These are phyloP conservation scores for Macrophya alboannulata DNA, from an alignment of 2,888 invertebrate genomes.

Conservation along the genomic window DNA sequence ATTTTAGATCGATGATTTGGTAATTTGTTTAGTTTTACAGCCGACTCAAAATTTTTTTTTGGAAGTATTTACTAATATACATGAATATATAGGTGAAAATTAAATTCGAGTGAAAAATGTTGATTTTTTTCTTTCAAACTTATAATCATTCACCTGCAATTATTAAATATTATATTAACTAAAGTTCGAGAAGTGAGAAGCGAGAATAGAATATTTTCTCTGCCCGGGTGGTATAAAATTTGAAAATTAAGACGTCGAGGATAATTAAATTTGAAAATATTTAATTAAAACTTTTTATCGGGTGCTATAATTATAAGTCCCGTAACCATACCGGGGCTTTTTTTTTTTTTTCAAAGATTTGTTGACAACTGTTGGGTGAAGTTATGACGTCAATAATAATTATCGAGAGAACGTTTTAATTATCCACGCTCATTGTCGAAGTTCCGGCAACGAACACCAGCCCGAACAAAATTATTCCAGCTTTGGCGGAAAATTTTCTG, in stretches of 20 bases:
- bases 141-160: neutral
- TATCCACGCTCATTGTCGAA: slow-evolving; percentile 63
- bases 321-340: slow-evolving; percentile 25
- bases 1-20: neutral
- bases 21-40: slow-evolving; percentile 4
- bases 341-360: slow-evolving; percentile 22
- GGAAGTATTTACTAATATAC: slow-evolving; percentile 17
- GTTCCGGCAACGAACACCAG: slow-evolving; percentile 8
- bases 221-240: slow-evolving; percentile 14
- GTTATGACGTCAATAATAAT: slow-evolving; percentile 70
- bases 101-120: neutral
- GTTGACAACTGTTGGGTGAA: slow-evolving; percentile 65
- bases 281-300: slow-evolving; percentile 65
- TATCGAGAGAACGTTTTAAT: slow-evolving; percentile 71
- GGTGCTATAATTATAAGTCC: slow-evolving; percentile 5
- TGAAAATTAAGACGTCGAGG: slow-evolving; percentile 8
- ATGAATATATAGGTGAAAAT: neutral
- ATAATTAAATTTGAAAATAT: slow-evolving; percentile 63
- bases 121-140: neutral
- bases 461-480: slow-evolving; percentile 51
- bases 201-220: neutral
- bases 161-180: neutral
- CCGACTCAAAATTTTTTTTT: neutral
- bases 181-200: neutral
- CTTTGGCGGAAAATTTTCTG: slow-evolving; percentile 37